Conservation (phyloP, 2,888 invertebrate species). For the Luffia ferchaultella region DNA sequence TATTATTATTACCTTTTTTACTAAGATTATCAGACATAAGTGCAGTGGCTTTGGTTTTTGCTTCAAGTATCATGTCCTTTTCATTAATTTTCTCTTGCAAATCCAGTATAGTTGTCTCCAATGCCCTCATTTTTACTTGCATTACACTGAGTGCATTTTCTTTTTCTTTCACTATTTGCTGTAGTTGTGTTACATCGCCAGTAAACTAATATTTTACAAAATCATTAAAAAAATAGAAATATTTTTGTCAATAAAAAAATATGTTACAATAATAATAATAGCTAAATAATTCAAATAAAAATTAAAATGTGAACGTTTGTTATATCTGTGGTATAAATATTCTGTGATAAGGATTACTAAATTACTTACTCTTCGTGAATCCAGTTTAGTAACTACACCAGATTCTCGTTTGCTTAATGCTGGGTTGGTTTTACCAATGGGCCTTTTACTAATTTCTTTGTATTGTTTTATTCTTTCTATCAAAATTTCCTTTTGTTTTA, state of each 20-base stretch:
- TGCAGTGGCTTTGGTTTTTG: conserved; percentile 80
- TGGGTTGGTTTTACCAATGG: conserved; percentile 28
- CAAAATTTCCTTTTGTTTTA: conserved; percentile 52
- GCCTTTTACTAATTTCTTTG: conserved; percentile 55
- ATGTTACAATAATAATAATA: no score
- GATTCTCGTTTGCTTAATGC: conserved; percentile 31
- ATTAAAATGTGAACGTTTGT: no score
- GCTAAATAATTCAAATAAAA: no score
- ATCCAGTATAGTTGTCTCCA: conserved; percentile 81
- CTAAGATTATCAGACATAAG: conserved; percentile 77
- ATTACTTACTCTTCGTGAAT: conserved; percentile 24
- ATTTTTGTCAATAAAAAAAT: no score
- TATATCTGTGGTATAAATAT: no score
- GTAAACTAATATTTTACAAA: conserved; percentile 52
- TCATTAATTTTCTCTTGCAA: conserved; percentile 83
- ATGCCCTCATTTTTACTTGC: conserved; percentile 61
- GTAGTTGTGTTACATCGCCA: conserved; percentile 53
- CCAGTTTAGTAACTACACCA: conserved; percentile 23
- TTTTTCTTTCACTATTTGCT: conserved; percentile 69
- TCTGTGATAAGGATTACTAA: no score
- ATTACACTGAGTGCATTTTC: conserved; percentile 47
- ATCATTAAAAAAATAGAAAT: conserved; percentile 14
- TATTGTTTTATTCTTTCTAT: conserved; percentile 60
- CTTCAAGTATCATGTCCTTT: conserved; percentile 84
- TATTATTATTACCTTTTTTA: conserved; percentile 71